phyloP scores from a whole-genome alignment of 2,113 vertebrate genomes.

The Cynoglossus semilaevis region DNA sequence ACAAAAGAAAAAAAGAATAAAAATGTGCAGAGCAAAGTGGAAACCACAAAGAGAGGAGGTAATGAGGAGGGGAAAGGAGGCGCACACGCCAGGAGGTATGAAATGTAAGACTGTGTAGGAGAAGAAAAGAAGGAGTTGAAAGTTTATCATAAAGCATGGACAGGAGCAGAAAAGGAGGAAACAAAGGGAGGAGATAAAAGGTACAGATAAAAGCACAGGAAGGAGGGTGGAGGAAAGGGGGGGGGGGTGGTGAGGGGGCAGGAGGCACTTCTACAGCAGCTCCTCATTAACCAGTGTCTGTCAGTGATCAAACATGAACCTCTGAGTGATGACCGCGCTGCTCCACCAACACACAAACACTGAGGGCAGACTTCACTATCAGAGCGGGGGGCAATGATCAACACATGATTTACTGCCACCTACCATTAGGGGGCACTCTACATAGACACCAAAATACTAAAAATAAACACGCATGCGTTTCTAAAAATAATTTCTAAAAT shows the following conservation, averaged over 20 bases:
- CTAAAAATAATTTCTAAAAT: no score
- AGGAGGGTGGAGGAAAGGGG: background rate
- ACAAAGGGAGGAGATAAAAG: background rate
- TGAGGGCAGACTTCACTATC: conserved; percentile 19
- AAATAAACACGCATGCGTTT: no score
- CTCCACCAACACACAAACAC: conserved; percentile 49
- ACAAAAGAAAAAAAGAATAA: background rate
- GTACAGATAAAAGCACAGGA: background rate
- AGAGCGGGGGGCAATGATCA: conserved; percentile 36
- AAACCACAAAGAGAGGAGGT: no score
- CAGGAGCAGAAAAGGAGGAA: background rate
- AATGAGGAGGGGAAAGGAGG: background rate
- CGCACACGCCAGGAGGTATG: no score
- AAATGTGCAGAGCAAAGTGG: background rate
- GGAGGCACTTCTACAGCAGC: conserved; percentile 28
- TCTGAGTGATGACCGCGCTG: conserved; percentile 57
- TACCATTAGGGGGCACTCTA: conserved; percentile 38
- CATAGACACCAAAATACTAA: no score
- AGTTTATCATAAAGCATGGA: background rate
- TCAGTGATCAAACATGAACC: conserved; percentile 60
- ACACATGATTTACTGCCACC: conserved; percentile 53
- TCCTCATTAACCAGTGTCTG: conserved; percentile 56
- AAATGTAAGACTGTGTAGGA: background rate
- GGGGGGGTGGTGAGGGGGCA: conserved; percentile 9
- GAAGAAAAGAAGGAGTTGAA: background rate